Percentiles rank a stretch among this genome's conserved stretches.
Evolutionary conservation across 2,888 invertebrate genomes (phyloP).

Genomic region (Diarsia mendica): DNA sequence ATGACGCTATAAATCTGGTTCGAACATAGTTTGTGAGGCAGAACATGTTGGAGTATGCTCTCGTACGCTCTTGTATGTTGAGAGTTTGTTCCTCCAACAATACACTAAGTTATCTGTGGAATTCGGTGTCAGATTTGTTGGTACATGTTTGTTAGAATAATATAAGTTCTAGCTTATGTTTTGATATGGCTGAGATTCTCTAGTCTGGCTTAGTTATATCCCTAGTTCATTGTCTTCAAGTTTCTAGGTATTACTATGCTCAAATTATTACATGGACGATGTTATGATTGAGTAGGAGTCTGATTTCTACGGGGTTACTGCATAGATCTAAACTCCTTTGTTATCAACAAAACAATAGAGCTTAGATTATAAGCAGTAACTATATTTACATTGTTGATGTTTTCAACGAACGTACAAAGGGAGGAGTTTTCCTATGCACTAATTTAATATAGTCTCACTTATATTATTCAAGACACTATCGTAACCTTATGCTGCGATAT

Average conservation of each 20-base stretch:
- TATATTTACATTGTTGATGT: background rate
- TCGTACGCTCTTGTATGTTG: conserved; percentile 46
- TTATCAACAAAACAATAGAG: conserved; percentile 3
- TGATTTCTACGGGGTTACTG: background rate
- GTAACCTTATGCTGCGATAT: conserved; percentile 8
- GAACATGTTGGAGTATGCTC: conserved; percentile 44
- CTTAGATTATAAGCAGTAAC: background rate
- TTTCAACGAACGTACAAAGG: conserved; percentile 9
- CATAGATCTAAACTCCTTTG: background rate
- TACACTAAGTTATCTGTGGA: conserved; percentile 55
- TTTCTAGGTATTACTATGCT: background rate
- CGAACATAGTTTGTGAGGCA: conserved; percentile 58
- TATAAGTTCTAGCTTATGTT: conserved; percentile 44
- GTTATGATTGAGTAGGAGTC: background rate
- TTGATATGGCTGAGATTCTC: conserved; percentile 35
- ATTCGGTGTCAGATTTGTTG: conserved; percentile 55
- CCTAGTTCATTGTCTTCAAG: background rate
- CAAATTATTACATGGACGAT: background rate
- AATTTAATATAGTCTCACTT: background rate
- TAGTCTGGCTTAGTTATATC: conserved; percentile 12
- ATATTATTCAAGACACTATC: background rate
- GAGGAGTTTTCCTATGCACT: background rate
- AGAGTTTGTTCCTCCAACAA: conserved; percentile 55
- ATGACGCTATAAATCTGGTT: conserved; percentile 54
- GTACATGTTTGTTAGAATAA: conserved; percentile 47